Conservation (phyloP, 2,113 vertebrate genomes). For the Cyprinus carpio region DNA sequence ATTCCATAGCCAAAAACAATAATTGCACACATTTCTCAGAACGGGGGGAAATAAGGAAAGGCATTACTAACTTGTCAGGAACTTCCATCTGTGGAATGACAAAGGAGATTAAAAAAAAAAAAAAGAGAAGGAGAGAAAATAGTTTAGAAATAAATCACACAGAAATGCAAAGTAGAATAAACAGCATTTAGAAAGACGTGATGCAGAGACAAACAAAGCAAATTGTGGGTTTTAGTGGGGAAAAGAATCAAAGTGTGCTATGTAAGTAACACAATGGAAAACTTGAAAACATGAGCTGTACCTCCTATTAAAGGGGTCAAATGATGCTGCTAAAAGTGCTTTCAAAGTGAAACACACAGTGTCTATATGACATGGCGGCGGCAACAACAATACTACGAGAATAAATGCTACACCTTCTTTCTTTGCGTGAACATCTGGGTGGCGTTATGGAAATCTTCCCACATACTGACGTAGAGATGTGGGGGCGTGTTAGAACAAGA, state of each 20-base stretch:
- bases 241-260: background rate
- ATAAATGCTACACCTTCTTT: too few species aligned
- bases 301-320: background rate
- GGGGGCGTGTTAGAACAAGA: too few species aligned
- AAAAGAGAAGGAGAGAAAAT: constrained; percentile 48
- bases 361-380: too few species aligned
- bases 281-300: background rate
- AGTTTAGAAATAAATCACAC: background rate
- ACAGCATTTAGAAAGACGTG: background rate
- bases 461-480: too few species aligned
- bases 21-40: constrained; percentile 19
- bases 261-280: background rate
- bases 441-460: too few species aligned
- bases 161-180: background rate
- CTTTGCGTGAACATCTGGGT: too few species aligned
- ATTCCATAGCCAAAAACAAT: constrained; percentile 30
- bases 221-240: background rate
- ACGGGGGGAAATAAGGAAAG: background rate
- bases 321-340: too few species aligned
- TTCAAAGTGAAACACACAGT: too few species aligned
- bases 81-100: constrained; percentile 84
- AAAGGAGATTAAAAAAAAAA: constrained; percentile 66
- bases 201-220: background rate
- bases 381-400: too few species aligned
- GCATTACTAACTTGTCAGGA: constrained; percentile 93